phyloP scores from a whole-genome alignment of 1,140 invertebrate genomes.

The Venturia canescens region DNA sequence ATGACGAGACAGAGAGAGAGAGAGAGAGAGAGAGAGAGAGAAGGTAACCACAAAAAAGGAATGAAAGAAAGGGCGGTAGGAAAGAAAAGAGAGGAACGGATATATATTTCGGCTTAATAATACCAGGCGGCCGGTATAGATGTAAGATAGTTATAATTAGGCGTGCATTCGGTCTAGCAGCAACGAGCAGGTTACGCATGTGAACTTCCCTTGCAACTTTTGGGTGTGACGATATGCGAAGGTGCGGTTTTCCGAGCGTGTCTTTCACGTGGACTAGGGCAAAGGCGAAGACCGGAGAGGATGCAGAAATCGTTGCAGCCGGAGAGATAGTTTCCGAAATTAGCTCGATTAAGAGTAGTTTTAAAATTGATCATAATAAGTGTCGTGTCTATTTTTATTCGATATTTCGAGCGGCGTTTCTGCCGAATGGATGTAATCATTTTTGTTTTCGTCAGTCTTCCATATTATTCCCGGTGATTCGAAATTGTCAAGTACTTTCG shows the following conservation, averaged over 20 bases:
- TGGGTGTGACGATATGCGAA: slow-evolving; percentile 53
- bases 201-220: slow-evolving; percentile 74
- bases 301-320: too few relatives aligned
- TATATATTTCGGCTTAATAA: slow-evolving; percentile 73
- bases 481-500: neutral
- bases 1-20: slow-evolving; percentile 58
- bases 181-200: slow-evolving; percentile 73
- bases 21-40: slow-evolving; percentile 35
- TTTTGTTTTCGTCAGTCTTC: too few relatives aligned
- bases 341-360: too few relatives aligned
- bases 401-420: too few relatives aligned
- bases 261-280: neutral
- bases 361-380: too few relatives aligned
- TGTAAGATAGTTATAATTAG: slow-evolving; percentile 77
- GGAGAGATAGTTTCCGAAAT: too few relatives aligned
- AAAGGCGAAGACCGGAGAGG: too few relatives aligned
- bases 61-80: slow-evolving; percentile 56
- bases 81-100: slow-evolving; percentile 51
- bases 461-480: too few relatives aligned
- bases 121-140: slow-evolving; percentile 66
- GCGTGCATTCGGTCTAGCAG: slow-evolving; percentile 73
- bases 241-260: slow-evolving; percentile 46
- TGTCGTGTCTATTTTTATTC: too few relatives aligned
- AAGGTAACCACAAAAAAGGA: neutral
- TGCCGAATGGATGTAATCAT: too few relatives aligned